Evolutionary conservation across 1,140 invertebrate genomes (phyloP).

Genomic region (Apolygus lucorum): DNA sequence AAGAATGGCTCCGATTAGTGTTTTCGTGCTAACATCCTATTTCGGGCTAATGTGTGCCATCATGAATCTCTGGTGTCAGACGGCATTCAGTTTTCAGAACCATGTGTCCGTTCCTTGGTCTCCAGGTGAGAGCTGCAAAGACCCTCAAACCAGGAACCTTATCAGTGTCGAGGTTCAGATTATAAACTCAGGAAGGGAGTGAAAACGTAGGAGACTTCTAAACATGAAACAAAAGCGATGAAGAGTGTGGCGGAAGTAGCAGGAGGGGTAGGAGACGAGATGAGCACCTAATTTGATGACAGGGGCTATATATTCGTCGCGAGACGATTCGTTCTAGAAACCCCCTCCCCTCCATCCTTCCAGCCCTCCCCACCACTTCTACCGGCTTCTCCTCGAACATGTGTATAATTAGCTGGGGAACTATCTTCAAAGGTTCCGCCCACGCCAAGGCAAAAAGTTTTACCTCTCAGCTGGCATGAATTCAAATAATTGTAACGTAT

Average conservation of each 20-base stretch:
- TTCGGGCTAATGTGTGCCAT: no score
- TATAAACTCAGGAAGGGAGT: no score
- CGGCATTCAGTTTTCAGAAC: no score
- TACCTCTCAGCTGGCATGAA: not conserved
- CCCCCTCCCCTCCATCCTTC: not conserved
- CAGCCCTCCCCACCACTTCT: not conserved
- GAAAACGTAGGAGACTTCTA: no score
- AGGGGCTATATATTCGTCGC: conserved; percentile 2
- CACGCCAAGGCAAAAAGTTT: not conserved
- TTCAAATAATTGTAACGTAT: not conserved
- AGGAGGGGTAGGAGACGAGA: not conserved
- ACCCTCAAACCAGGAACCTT: no score
- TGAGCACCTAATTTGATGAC: conserved; percentile 11
- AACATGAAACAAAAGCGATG: no score
- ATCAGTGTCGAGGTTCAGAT: no score
- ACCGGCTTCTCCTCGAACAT: not conserved
- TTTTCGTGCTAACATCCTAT: no score
- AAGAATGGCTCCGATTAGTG: no score
- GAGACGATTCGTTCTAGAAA: conserved; percentile 5
- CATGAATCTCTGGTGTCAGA: no score
- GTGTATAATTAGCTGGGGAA: conserved; percentile 10
- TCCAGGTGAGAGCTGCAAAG: no score
- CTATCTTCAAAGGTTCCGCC: conserved; percentile 10
- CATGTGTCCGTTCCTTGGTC: no score
- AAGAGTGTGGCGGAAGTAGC: not conserved